Percentiles rank a stretch among this genome's conserved stretches.
Conservation (phyloP, 2,797 vertebrate species). For the Glyptemys insculpta region DNA sequence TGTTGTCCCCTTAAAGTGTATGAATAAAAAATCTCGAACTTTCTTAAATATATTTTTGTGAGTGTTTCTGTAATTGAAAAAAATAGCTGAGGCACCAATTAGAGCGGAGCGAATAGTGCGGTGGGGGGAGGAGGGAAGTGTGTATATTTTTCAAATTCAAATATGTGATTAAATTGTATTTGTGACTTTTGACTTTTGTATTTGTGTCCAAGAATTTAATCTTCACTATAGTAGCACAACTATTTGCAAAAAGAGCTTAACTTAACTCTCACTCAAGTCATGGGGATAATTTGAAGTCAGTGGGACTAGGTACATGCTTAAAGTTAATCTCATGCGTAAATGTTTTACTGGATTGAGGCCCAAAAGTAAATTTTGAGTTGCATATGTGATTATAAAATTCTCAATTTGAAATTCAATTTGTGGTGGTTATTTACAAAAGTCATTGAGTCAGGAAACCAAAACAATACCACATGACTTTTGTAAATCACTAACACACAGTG, state of each 20-base stretch:
- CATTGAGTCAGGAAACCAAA: not conserved
- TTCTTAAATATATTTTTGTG: not conserved
- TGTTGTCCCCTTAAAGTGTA: not conserved
- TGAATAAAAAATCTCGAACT: not conserved
- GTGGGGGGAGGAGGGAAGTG: no score
- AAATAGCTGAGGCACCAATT: not conserved
- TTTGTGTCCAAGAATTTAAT: not conserved
- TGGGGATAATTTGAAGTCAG: not conserved
- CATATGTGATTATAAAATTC: no score
- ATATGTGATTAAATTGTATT: not conserved
- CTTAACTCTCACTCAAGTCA: not conserved
- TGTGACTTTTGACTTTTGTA: not conserved
- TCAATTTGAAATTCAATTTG: not conserved
- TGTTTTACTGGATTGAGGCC: no score
- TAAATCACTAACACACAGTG: not conserved
- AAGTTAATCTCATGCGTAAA: not conserved
- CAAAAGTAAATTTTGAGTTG: no score
- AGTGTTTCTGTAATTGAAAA: not conserved
- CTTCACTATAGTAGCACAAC: not conserved
- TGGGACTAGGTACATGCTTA: not conserved
- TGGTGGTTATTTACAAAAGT: constrained; percentile 12
- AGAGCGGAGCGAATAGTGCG: not conserved
- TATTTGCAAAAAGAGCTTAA: not conserved
- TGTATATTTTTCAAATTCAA: not conserved
- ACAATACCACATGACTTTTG: constrained; percentile 8